Conservation (phyloP, 2,888 invertebrate genomes). For the Saturnia pavonia region DNA sequence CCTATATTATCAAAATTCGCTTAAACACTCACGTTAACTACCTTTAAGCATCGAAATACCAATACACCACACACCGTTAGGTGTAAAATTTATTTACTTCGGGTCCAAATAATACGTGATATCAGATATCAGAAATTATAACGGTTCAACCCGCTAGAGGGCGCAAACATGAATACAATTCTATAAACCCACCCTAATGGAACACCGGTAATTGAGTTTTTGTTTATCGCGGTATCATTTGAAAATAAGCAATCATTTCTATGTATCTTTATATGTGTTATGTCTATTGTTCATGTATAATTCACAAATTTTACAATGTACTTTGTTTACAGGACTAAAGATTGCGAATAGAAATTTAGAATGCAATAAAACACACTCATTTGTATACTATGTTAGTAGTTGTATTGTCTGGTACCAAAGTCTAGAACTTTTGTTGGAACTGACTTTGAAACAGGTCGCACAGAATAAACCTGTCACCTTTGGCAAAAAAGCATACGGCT, state of each 20-base stretch:
- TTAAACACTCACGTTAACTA: neutral
- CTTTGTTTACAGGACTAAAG: no score
- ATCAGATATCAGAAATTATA: constrained; percentile 3
- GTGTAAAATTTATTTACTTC: constrained; percentile 2
- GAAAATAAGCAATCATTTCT: neutral
- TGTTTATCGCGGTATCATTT: neutral
- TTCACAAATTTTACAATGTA: no score
- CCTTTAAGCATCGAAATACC: neutral
- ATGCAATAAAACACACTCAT: no score
- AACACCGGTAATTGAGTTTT: constrained; percentile 8
- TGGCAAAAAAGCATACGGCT: no score
- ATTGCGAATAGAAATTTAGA: no score
- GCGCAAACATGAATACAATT: neutral
- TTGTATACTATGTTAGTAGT: no score
- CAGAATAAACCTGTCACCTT: no score
- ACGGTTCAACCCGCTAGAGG: neutral
- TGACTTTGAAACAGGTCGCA: no score
- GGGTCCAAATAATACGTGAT: constrained; percentile 3
- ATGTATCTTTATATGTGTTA: neutral
- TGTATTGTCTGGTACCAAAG: no score
- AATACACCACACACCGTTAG: neutral
- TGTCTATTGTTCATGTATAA: no score
- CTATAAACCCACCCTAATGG: neutral
- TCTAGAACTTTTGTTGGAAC: no score
- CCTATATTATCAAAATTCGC: neutral